phyloP scores from a whole-genome alignment of 2,797 vertebrate species.

The Lerista edwardsae region DNA sequence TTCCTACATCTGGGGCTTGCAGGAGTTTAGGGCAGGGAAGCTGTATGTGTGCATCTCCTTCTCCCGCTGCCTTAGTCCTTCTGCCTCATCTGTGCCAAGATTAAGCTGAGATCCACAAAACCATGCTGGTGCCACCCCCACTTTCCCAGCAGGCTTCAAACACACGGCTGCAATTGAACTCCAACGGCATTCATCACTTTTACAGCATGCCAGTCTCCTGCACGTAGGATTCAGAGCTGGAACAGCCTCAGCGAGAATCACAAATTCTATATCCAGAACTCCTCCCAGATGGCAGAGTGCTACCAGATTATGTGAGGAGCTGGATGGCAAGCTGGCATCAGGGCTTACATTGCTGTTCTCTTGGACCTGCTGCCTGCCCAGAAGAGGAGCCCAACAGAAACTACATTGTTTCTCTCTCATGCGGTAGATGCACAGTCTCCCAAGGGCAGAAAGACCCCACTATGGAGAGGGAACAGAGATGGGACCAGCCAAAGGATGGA shows the following conservation, averaged over 20 bases:
- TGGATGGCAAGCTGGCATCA: not conserved
- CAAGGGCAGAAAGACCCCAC: not conserved
- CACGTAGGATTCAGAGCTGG: not conserved
- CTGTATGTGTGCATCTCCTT: not conserved
- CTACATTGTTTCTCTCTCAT: not conserved
- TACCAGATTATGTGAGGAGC: not conserved
- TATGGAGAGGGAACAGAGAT: not conserved
- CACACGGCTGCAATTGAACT: constrained; percentile 5
- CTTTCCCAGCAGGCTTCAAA: constrained; percentile 12
- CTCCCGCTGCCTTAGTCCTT: not conserved
- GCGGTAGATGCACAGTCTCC: not conserved
- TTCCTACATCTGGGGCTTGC: not conserved
- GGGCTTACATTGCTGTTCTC: not conserved
- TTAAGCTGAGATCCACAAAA: constrained; percentile 16
- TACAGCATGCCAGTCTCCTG: constrained; percentile 8
- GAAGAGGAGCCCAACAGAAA: not conserved
- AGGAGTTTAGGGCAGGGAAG: not conserved
- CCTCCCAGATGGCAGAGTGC: not conserved
- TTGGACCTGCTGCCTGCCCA: not conserved
- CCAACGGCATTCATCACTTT: constrained; percentile 15
- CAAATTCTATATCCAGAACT: not conserved
- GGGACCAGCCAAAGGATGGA: not conserved
- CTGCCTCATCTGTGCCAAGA: not conserved
- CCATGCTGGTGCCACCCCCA: constrained; percentile 9
- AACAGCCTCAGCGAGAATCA: not conserved